phyloP scores from a whole-genome alignment of 53 echinoderm and acorn worm species.

The Echinarachnius parma region DNA sequence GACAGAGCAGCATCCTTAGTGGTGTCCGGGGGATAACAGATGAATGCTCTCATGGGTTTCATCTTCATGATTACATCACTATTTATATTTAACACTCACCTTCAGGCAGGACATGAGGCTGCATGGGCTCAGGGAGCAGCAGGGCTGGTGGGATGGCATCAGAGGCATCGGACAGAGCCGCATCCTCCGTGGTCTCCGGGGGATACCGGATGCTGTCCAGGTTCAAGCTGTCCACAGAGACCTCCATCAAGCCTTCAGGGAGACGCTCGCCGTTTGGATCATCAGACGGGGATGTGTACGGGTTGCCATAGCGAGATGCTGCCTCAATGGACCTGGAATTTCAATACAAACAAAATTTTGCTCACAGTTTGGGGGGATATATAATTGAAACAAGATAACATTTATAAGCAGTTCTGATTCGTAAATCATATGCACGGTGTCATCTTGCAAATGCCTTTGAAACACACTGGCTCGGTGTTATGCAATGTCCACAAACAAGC shows the following conservation, averaged over 20 bases:
- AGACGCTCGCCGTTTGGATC: neutral
- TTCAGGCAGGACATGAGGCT: constrained; percentile 64
- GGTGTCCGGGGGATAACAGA: constrained; percentile 38
- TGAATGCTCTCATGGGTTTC: too few species aligned
- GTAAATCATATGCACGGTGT: too few species aligned
- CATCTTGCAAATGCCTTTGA: too few species aligned
- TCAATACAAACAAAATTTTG: too few species aligned
- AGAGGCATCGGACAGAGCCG: constrained; percentile 22
- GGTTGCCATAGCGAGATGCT: constrained; percentile 25
- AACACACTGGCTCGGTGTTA: too few species aligned
- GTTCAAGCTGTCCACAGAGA: constrained; percentile 26
- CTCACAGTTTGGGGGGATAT: too few species aligned
- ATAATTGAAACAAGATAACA: too few species aligned
- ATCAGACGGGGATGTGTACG: neutral
- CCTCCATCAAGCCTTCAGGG: constrained; percentile 4
- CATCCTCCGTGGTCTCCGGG: constrained; percentile 27
- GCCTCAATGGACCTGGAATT: too few species aligned
- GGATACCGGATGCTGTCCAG: constrained; percentile 29
- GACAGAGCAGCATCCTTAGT: constrained; percentile 26
- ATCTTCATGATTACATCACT: too few species aligned
- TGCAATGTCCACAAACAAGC: too few species aligned
- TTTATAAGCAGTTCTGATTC: too few species aligned
- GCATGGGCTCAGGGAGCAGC: constrained; percentile 67
- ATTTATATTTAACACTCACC: too few species aligned
- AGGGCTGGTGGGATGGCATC: constrained; percentile 39